These are phyloP conservation scores for Pasiphila rectangulata DNA, from an alignment of 2,888 invertebrate species.

Conservation along the genomic window DNA sequence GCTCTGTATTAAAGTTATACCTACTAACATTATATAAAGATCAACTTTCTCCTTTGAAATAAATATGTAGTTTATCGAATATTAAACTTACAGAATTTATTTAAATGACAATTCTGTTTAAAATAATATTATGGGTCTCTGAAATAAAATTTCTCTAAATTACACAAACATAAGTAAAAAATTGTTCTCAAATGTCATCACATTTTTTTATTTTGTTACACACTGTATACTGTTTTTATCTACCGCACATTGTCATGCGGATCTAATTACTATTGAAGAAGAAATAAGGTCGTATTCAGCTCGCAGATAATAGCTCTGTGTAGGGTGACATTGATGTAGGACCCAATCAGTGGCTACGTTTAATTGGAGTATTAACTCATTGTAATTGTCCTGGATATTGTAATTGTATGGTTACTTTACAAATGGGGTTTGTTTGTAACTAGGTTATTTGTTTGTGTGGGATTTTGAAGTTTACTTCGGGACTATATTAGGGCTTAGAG, in stretches of 20 bases:
- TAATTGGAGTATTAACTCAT: conserved; percentile 50
- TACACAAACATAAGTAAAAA: background rate
- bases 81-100: background rate
- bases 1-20: no score
- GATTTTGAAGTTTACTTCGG: no score
- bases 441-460: conserved; percentile 9
- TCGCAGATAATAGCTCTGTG: conserved; percentile 20
- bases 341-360: conserved; percentile 46
- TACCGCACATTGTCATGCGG: background rate
- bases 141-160: no score
- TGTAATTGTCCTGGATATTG: conserved; percentile 44
- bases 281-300: conserved; percentile 8
- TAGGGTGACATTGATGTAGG: conserved; percentile 45
- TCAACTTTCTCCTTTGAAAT: no score
- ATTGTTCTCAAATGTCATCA: no score
- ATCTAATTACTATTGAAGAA: background rate
- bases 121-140: background rate
- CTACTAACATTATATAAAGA: no score
- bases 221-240: background rate
- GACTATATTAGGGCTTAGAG: no score
- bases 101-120: background rate
- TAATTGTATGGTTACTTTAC: conserved; percentile 42
- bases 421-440: conserved; percentile 32
- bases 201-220: conserved; percentile 1
- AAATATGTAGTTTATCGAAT: background rate